Evolutionary conservation across 2,888 invertebrate species (phyloP).

Genomic region (Gari tellinella): DNA sequence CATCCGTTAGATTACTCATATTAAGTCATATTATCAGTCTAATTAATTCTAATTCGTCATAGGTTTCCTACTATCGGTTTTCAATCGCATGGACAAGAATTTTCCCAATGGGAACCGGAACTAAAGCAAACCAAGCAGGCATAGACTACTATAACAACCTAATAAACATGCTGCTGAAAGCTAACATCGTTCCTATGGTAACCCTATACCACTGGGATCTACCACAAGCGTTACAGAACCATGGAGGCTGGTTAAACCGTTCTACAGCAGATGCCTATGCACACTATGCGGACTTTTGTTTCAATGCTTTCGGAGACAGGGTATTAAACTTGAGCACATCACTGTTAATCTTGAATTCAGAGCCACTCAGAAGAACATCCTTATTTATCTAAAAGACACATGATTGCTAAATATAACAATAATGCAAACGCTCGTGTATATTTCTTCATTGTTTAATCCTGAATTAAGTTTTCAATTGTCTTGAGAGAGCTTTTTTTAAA

Average conservation of each 20-base stretch:
- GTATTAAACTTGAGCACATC: too few species aligned
- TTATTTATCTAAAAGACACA: too few species aligned
- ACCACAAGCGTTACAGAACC: conserved; percentile 79
- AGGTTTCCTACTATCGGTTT: conserved; percentile 82
- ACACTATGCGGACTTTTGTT: conserved; percentile 83
- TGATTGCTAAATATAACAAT: too few species aligned
- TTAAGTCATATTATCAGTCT: too few species aligned
- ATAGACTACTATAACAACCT: conserved; percentile 91
- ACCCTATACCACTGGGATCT: conserved; percentile 86
- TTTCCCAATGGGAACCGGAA: conserved; percentile 86
- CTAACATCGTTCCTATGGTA: conserved; percentile 87
- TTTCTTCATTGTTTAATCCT: too few species aligned
- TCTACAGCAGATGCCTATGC: conserved; percentile 78
- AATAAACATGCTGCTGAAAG: conserved; percentile 88
- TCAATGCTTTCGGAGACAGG: conserved; percentile 82
- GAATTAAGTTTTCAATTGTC: too few species aligned
- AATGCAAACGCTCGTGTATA: too few species aligned
- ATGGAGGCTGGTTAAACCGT: conserved; percentile 84
- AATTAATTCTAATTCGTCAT: background rate
- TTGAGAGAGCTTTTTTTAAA: too few species aligned
- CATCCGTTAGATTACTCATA: too few species aligned
- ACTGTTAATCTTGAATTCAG: too few species aligned
- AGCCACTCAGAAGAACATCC: too few species aligned
- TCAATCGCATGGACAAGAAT: conserved; percentile 90
- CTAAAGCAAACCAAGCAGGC: conserved; percentile 86